Base-by-base conservation (phyloP, 2,113 vertebrate genomes). In the Thryonomys swinderianus region DNA sequence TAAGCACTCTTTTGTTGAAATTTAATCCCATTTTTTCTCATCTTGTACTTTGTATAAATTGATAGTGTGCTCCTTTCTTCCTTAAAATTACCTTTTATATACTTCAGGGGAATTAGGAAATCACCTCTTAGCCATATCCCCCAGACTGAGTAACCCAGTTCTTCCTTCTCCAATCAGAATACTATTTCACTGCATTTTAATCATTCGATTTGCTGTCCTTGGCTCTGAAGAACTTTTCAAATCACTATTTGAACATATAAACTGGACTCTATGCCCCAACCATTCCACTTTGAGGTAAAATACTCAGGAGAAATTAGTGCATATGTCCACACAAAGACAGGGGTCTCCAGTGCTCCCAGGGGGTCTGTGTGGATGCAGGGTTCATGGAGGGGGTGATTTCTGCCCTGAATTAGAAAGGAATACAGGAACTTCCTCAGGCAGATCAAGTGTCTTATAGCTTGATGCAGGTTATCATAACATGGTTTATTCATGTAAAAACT, bases 21-120 rank as follows among this genome's bases (percentile, higher is more conserved):
- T 96, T 94, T 97, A 97, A 97, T 97, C 96, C 96, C 94, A 96
- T 97, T 97, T 96, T 97, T 86, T 95, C 95, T 97, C 95, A 91
- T 90, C 59, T 86, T 93, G 91, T 94, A 91, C 89, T 89, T 95
- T 91, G 74, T 95, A 96, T 96, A 97, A 97, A 96, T 94, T 94
- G 95, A 93, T 87, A 93, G 86, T 73, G 53, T 95, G 82, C 83
- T 95, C 85, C 61, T 97, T 97, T 97, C 86, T 97, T 93, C 93
- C 91, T 96, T 96, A 96, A 97, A 97, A 96, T 96, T 94, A 92
- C 80, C 62, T 80, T 97, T 95, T 82, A 89, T 96, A 94, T 94
- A 85, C 91, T 95, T 94, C 53, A 67, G 83, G 84, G 95, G 93
- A 96, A 97, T 96, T 97, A 89, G 96, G 84, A 98, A 94, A 95